Conservation (phyloP, 2,797 vertebrate species). For the Numenius phaeopus region DNA sequence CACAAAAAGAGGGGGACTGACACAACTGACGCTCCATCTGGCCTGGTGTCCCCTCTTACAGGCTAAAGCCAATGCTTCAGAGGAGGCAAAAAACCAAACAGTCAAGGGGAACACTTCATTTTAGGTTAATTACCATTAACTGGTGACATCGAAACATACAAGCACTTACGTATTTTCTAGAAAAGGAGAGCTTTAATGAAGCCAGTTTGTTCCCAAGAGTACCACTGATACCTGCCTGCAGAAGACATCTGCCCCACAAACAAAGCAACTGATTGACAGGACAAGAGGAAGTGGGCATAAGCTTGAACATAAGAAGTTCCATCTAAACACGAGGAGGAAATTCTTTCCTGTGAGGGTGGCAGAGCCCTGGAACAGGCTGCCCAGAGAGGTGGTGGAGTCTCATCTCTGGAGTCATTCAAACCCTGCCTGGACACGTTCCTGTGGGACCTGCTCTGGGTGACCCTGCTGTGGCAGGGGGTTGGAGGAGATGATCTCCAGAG, state of each 20-base stretch:
- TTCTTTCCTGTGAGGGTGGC: too few relatives aligned
- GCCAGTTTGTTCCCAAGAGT: not conserved
- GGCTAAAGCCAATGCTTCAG: not conserved
- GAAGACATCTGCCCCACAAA: not conserved
- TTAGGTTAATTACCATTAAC: not conserved
- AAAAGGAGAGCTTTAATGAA: not conserved
- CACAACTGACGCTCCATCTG: fast-evolving
- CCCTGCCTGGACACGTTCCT: too few relatives aligned
- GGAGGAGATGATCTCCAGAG: too few relatives aligned
- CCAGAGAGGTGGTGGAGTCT: too few relatives aligned
- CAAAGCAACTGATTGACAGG: not conserved
- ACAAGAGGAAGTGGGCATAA: too few relatives aligned
- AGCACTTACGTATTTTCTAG: not conserved
- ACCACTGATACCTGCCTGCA: too few relatives aligned
- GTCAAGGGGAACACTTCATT: not conserved
- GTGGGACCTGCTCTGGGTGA: too few relatives aligned
- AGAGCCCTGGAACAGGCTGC: too few relatives aligned
- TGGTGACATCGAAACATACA: fast-evolving
- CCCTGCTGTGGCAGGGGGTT: too few relatives aligned
- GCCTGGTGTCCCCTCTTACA: not conserved
- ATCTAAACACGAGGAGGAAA: too few relatives aligned
- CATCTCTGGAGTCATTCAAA: too few relatives aligned
- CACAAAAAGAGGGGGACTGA: not conserved
- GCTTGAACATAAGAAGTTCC: too few relatives aligned
- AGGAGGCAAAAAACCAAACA: not conserved